Evolutionary conservation across 2,888 invertebrate species (phyloP).

Genomic region (Aleiodes testaceus): DNA sequence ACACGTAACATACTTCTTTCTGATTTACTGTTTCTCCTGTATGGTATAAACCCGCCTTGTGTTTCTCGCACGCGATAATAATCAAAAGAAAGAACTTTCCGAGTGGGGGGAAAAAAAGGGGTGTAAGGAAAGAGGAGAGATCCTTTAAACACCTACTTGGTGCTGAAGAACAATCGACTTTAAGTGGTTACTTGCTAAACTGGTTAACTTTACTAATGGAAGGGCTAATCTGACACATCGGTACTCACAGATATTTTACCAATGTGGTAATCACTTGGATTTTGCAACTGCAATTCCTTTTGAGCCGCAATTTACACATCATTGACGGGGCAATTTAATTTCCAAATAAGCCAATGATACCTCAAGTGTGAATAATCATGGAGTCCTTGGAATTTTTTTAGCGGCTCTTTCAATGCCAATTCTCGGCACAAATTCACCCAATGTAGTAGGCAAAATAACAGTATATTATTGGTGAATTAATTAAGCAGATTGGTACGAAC

Average conservation of each 20-base stretch:
- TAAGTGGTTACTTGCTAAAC: conserved; percentile 59
- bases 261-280: neutral
- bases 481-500: no score
- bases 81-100: conserved; percentile 29
- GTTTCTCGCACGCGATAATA: conserved; percentile 50
- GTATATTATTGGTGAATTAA: no score
- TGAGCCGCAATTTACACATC: conserved; percentile 69
- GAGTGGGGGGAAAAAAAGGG: neutral
- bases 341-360: conserved; percentile 69
- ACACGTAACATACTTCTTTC: conserved; percentile 20
- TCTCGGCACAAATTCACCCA: neutral
- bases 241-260: conserved; percentile 20
- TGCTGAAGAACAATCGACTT: conserved; percentile 58
- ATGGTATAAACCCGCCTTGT: conserved; percentile 36
- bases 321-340: conserved; percentile 62
- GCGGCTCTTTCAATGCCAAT: conserved; percentile 2
- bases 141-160: conserved; percentile 53
- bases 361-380: conserved; percentile 33
- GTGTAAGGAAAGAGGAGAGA: conserved; percentile 25
- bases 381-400: conserved; percentile 36
- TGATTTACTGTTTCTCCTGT: conserved; percentile 47
- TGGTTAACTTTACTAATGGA: conserved; percentile 59
- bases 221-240: conserved; percentile 59
- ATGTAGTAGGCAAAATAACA: no score
- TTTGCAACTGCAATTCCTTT: conserved; percentile 43